Evolutionary conservation across 2,113 vertebrate species (phyloP).

Genomic region (Hippolais icterina): DNA sequence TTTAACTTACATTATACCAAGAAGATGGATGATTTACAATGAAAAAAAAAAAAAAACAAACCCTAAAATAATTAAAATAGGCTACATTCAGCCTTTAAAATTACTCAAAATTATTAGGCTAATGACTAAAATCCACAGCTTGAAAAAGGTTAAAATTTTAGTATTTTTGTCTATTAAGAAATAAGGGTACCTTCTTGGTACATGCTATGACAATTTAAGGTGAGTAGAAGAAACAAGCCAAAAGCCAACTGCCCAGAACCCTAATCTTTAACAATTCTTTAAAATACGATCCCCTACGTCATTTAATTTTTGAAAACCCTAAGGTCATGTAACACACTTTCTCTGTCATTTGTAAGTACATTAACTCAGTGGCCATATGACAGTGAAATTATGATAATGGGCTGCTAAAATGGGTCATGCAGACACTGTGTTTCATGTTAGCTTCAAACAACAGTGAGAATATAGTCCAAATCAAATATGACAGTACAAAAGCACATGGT

Average conservation of each 20-base stretch:
- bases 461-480: slow-evolving; percentile 72
- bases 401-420: slow-evolving; percentile 87
- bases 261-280: slow-evolving; percentile 73
- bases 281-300: slow-evolving; percentile 81
- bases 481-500: slow-evolving; percentile 68
- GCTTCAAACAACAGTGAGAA: slow-evolving; percentile 80
- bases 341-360: slow-evolving; percentile 92
- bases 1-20: background rate
- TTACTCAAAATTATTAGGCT: slow-evolving; percentile 36
- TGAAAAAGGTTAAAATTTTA: slow-evolving; percentile 41
- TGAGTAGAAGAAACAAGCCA: slow-evolving; percentile 25
- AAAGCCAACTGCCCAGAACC: background rate
- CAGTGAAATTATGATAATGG: slow-evolving; percentile 91
- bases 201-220: slow-evolving; percentile 25
- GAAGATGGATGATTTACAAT: background rate
- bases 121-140: slow-evolving; percentile 47
- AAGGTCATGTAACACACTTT: slow-evolving; percentile 89
- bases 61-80: background rate
- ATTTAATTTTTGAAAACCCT: slow-evolving; percentile 90
- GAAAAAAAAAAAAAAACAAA: background rate
- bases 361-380: slow-evolving; percentile 85
- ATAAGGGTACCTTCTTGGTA: slow-evolving; percentile 57
- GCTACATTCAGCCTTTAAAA: background rate
- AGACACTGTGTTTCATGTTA: slow-evolving; percentile 79
- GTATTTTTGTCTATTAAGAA: slow-evolving; percentile 53